These are phyloP conservation scores for Elysia crispata DNA, from an alignment of 2,888 invertebrate genomes.

Conservation along the genomic window DNA sequence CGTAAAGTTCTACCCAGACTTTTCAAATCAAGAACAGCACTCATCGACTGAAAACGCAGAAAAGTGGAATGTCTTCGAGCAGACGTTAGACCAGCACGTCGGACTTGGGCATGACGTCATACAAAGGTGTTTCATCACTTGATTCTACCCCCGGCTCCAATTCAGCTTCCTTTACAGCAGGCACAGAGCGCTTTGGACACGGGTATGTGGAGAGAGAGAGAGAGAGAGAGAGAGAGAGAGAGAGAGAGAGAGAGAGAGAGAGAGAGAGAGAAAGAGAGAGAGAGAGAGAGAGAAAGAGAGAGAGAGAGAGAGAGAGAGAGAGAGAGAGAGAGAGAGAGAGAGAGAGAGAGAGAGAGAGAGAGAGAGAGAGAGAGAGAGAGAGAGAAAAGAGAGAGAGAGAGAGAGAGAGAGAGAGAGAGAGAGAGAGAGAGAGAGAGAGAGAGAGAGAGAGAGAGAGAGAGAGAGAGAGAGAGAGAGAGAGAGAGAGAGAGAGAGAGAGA, in stretches of 20 bases:
- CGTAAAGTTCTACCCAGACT: too few relatives aligned
- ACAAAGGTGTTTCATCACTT: too few relatives aligned
- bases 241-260: constrained; percentile 1
- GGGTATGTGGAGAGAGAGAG: not conserved
- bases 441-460: constrained; percentile 31
- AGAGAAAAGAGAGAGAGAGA: not conserved
- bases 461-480: not conserved
- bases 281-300: not conserved
- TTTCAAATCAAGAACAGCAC: not conserved
- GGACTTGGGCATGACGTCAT: too few relatives aligned
- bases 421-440: constrained; percentile 34
- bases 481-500: not conserved
- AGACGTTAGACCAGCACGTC: too few relatives aligned
- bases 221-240: not conserved
- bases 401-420: constrained; percentile 15
- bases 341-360: not conserved
- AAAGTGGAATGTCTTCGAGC: too few relatives aligned
- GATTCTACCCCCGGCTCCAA: too few relatives aligned
- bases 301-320: not conserved
- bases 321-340: not conserved
- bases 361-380: not conserved
- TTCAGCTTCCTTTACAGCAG: too few relatives aligned
- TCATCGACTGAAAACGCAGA: not conserved
- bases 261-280: not conserved
- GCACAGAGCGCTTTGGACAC: too few relatives aligned